phyloP scores from a whole-genome alignment of 2,888 invertebrate genomes.

The Epistrophe grossulariae region DNA sequence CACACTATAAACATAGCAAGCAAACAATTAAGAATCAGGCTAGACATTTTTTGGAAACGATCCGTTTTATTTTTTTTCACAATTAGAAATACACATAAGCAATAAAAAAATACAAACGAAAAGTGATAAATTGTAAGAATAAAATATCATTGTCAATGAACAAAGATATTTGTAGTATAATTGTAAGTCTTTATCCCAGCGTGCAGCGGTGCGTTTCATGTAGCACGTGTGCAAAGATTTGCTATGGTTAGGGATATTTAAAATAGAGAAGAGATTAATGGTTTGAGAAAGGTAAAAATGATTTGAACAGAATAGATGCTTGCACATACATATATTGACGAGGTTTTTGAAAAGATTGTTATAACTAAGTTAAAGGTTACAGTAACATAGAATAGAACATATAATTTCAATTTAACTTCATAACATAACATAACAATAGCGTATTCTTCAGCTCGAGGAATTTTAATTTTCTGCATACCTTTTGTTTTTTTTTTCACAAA shows the following conservation, averaged over 20 bases:
- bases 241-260: neutral
- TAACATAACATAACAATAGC: too few species aligned
- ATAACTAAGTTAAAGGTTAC: too few species aligned
- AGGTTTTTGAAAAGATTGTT: too few species aligned
- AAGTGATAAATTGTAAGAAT: neutral
- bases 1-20: too few species aligned
- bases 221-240: constrained; percentile 6
- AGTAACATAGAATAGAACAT: too few species aligned
- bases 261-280: neutral
- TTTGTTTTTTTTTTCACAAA: too few species aligned
- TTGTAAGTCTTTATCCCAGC: neutral
- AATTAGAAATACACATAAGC: neutral
- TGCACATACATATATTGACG: too few species aligned
- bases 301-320: neutral
- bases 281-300: neutral
- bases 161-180: neutral
- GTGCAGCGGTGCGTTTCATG: neutral
- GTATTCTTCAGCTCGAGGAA: too few species aligned
- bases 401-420: too few species aligned
- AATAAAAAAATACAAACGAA: neutral
- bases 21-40: neutral
- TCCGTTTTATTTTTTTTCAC: neutral
- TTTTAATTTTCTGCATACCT: too few species aligned
- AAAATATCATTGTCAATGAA: neutral
- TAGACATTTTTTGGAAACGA: neutral